phyloP scores from a whole-genome alignment of 2,797 vertebrate genomes.

The Sebastiscus albofasciatus region DNA sequence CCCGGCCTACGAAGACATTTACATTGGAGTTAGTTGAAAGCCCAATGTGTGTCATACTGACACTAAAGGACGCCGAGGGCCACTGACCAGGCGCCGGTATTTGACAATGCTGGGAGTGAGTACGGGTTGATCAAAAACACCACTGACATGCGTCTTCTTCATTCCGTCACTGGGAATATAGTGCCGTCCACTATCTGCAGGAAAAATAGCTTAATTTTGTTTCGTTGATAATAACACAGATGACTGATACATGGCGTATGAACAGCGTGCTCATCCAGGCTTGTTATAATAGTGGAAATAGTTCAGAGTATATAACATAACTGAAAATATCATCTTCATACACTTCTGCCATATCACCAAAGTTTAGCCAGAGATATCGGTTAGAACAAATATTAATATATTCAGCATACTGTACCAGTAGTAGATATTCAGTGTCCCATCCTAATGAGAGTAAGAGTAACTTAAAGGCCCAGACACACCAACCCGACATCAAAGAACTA shows the following conservation, averaged over 20 bases:
- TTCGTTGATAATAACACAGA: neutral
- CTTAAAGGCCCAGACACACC: too few species aligned
- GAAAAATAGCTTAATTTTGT: neutral
- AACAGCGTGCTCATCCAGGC: neutral
- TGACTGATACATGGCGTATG: neutral
- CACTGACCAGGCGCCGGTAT: neutral
- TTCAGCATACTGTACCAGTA: neutral
- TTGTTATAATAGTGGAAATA: neutral
- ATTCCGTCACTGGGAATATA: slow-evolving; percentile 14
- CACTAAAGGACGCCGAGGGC: neutral
- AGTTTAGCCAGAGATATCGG: neutral
- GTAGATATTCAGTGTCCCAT: neutral
- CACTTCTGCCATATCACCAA: neutral
- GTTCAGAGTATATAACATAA: neutral
- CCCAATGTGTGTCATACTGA: neutral
- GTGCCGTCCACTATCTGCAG: neutral
- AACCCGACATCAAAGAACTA: too few species aligned
- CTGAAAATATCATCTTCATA: neutral
- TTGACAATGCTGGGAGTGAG: neutral
- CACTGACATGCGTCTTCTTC: neutral
- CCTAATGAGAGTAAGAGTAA: neutral
- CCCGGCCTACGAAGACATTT: neutral
- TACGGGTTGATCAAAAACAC: neutral
- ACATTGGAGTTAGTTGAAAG: neutral
- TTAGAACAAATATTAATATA: neutral